Evolutionary conservation across 2,888 invertebrate species (phyloP).

Genomic region (Amiota mariae): DNA sequence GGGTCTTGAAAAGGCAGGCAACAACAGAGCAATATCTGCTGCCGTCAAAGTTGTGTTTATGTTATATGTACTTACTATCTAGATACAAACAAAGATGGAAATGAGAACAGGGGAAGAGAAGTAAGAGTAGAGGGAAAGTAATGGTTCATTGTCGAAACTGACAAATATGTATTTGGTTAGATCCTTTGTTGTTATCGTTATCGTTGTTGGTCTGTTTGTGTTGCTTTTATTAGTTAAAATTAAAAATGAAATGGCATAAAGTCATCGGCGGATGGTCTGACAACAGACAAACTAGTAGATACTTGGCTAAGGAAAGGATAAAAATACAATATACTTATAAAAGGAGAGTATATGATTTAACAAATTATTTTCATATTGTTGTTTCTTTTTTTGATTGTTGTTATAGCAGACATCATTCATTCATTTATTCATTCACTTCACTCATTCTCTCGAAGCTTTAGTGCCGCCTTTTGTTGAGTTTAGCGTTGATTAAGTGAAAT

Average conservation of each 20-base stretch:
- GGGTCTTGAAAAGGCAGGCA: too few relatives aligned
- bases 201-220: neutral
- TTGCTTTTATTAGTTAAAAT: neutral
- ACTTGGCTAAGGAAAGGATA: neutral
- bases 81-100: too few relatives aligned
- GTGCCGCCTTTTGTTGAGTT: neutral
- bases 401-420: conserved; percentile 7
- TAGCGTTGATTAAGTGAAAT: conserved; percentile 12
- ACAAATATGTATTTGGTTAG: neutral
- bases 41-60: too few relatives aligned
- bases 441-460: neutral
- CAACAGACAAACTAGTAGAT: neutral
- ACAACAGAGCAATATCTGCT: too few relatives aligned
- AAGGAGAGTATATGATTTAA: neutral
- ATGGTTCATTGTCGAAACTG: conserved; percentile 1
- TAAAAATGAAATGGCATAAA: neutral
- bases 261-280: neutral
- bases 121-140: too few relatives aligned
- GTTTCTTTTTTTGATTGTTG: neutral
- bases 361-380: conserved; percentile 9
- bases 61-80: too few relatives aligned
- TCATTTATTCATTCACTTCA: neutral
- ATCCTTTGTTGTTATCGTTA: neutral
- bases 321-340: conserved; percentile 7
- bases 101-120: too few relatives aligned